Evolutionary conservation across 2,797 vertebrate species (phyloP).

Genomic region (Podargus strigoides): DNA sequence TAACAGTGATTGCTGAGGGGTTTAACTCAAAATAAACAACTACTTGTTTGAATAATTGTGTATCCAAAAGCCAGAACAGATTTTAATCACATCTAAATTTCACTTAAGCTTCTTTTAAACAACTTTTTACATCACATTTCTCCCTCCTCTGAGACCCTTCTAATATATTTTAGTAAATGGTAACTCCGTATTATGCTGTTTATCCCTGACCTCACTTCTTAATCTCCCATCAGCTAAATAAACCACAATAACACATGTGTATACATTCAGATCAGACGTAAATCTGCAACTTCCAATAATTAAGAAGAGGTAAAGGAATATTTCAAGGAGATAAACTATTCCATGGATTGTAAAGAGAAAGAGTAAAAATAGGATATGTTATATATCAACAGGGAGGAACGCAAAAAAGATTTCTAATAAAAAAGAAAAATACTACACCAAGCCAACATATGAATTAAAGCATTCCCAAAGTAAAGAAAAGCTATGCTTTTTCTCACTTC

Average conservation of each 20-base stretch:
- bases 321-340: not conserved
- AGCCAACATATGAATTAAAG: not conserved
- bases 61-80: not conserved
- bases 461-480: not conserved
- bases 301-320: not conserved
- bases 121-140: not conserved
- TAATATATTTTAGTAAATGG: not conserved
- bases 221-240: not conserved
- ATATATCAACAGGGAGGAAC: not conserved
- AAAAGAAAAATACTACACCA: not conserved
- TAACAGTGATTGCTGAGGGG: not conserved
- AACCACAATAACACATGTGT: fast-evolving
- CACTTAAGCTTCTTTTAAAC: not conserved
- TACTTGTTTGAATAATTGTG: not conserved
- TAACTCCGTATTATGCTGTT: not conserved
- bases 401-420: not conserved
- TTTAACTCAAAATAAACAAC: conserved; percentile 21
- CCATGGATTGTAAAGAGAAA: not conserved
- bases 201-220: not conserved
- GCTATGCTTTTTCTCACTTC: not conserved
- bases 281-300: not conserved
- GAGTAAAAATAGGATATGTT: not conserved
- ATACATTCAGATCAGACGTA: not conserved
- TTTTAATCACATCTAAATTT: not conserved
- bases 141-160: not conserved